Percentiles rank a stretch among this genome's conserved stretches.
Evolutionary conservation across 2,888 invertebrate genomes (phyloP).

Genomic region (Nephrocerus scutellatus): DNA sequence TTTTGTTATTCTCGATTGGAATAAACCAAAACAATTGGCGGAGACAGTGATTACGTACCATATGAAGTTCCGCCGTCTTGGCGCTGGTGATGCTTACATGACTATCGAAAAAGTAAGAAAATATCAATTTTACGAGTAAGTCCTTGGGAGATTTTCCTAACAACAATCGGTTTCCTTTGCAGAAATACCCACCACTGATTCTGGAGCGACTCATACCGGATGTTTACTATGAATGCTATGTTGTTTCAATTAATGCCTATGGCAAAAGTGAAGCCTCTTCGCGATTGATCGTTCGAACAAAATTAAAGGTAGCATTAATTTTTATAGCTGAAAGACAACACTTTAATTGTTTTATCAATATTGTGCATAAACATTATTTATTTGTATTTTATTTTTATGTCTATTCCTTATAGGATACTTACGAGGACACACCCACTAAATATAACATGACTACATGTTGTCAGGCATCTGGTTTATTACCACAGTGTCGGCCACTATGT

Average conservation of each 20-base stretch:
- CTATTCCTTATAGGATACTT: constrained; percentile 21
- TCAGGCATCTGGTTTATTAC: constrained; percentile 55
- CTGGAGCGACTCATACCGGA: constrained; percentile 67
- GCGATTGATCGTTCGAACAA: constrained; percentile 68
- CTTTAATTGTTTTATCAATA: constrained; percentile 3
- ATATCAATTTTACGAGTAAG: constrained; percentile 23
- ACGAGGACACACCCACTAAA: constrained; percentile 48
- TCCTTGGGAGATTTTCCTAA: not conserved
- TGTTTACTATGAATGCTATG: constrained; percentile 71
- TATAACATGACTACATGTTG: constrained; percentile 80
- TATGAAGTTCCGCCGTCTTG: constrained; percentile 55
- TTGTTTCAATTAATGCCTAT: constrained; percentile 71
- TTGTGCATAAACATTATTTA: constrained; percentile 1
- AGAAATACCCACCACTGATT: constrained; percentile 64
- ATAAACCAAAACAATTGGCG: constrained; percentile 60
- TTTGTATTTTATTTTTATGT: no score
- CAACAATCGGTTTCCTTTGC: constrained; percentile 6
- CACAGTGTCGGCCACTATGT: constrained; percentile 67
- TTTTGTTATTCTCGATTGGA: constrained; percentile 75
- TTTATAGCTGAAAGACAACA: constrained; percentile 54
- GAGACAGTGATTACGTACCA: constrained; percentile 65
- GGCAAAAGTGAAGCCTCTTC: constrained; percentile 71
- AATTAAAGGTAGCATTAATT: constrained; percentile 29
- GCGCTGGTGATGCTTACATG: constrained; percentile 53
- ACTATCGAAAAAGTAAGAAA: constrained; percentile 49